Evolutionary conservation across 1,140 invertebrate species (phyloP), one percentile per base, ranked within the genome.

Genomic region (Drosophila seguyi): DNA sequence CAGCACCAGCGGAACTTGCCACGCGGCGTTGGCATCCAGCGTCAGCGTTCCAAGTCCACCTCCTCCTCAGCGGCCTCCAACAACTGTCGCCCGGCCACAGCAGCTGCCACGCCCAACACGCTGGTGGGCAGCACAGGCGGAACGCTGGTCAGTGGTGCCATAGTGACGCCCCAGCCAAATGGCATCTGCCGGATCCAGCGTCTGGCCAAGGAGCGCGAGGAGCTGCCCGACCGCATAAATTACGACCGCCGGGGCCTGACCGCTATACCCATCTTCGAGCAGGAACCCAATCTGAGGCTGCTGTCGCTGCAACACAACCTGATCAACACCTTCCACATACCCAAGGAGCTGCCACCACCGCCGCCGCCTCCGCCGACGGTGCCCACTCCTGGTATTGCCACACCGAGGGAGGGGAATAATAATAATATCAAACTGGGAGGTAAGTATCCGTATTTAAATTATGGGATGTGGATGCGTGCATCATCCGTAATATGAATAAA

Each of bases 271-370:
- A 94, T 96, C 66, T 95, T 98, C 60, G 95, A 96, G 45, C 95
- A 95, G 42, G 97, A 98, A 79, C 94, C 95, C 20, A 95, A 95
- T 81, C 93, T 98, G 29, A 94, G 97, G 29, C 93, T 99, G 45
- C 93, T 99, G 47, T 98, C 98, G 39, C 94, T 98, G 31, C 98
- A 98, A 91, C 97, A 98, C 92, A 99, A 99, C 94, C 94, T 97
- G 67, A 96, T 99, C 59, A 96, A 95, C 59, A 95, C 95, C 73
- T 95, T 98, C 36, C 91, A 93, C 75, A 92, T 93, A 90, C 92
- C 92, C 66, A 93, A 74, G 90, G 94, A 80, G 57, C 65, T 61
- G 60, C 66, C 66, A 25, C 63, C 68, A 27, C 59, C 60, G 7
- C 50, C 72, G 18, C 60, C 71, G 6, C 50, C 60, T 29, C 42